Percentiles rank a stretch among this genome's conserved stretches.
These are phyloP conservation scores for Hormiphora californensis DNA, from an alignment of 37 sponge, comb jelly and placozoan species.

Conservation along the genomic window DNA sequence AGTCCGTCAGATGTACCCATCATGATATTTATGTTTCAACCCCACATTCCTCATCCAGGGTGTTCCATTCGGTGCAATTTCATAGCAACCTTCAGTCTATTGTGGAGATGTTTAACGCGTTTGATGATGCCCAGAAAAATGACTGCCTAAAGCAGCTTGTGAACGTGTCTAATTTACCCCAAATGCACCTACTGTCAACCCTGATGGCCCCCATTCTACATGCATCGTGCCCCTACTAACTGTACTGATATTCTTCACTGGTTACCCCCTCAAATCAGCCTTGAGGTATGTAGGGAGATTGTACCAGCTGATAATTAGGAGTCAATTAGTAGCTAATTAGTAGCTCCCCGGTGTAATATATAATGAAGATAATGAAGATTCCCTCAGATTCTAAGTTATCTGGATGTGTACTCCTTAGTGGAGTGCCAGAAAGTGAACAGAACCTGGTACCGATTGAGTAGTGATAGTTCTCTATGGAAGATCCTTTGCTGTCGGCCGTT, in stretches of 20 bases:
- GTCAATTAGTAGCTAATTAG: background rate
- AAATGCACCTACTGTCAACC: constrained; percentile 78
- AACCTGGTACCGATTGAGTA: constrained; percentile 17
- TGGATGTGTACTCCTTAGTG: constrained; percentile 28
- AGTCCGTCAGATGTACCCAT: no score
- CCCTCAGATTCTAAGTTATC: constrained; percentile 5
- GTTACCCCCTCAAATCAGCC: constrained; percentile 66
- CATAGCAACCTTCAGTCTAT: constrained; percentile 59
- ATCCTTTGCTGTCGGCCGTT: background rate
- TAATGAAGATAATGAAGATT: background rate
- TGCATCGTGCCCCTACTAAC: constrained; percentile 79
- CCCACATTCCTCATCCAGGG: background rate
- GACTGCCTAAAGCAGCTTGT: constrained; percentile 65
- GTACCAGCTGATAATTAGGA: background rate
- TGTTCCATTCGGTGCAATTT: constrained; percentile 5
- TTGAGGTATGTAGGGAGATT: background rate
- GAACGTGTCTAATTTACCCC: constrained; percentile 73
- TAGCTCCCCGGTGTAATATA: background rate
- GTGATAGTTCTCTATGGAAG: constrained; percentile 25
- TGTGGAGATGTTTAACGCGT: constrained; percentile 75
- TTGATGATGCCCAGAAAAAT: constrained; percentile 89
- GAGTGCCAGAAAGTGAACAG: constrained; percentile 51
- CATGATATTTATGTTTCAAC: background rate
- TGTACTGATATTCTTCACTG: constrained; percentile 90
- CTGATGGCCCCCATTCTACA: constrained; percentile 90